Evolutionary conservation across 2,113 vertebrate species (phyloP).

Genomic region (Cyprinodon tularosa): DNA sequence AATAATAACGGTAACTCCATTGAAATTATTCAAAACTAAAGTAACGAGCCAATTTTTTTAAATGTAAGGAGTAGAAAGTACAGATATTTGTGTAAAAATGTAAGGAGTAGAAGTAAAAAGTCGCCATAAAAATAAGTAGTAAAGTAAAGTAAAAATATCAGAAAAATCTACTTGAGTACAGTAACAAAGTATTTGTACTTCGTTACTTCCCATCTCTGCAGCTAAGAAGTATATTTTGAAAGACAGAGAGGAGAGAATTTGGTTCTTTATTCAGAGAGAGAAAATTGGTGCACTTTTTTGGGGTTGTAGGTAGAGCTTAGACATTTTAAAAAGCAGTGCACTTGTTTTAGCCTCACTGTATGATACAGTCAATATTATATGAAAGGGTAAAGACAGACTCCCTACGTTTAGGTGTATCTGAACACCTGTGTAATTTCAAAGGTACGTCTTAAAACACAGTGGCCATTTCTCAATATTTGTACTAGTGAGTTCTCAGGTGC

Average conservation of each 20-base stretch:
- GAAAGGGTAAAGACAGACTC: slow-evolving; percentile 30
- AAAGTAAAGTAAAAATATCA: no score
- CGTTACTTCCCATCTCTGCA: no score
- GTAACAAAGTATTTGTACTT: no score
- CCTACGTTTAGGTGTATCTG: not conserved
- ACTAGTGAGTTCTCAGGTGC: no score
- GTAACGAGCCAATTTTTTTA: no score
- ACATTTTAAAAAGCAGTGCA: slow-evolving; percentile 20
- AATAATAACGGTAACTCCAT: no score
- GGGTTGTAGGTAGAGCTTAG: slow-evolving; percentile 13
- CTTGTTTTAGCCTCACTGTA: slow-evolving; percentile 40
- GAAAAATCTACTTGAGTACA: no score
- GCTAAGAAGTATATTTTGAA: slow-evolving; percentile 46
- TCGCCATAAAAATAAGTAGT: no score
- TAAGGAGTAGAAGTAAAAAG: no score
- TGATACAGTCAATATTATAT: slow-evolving; percentile 40
- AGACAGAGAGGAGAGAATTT: slow-evolving; percentile 39
- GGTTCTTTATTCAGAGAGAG: slow-evolving; percentile 54
- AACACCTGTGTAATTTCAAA: slow-evolving; percentile 17
- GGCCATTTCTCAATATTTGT: slow-evolving; percentile 13
- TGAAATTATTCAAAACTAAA: no score
- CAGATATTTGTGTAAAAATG: no score
- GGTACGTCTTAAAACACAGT: not conserved
- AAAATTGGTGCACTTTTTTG: slow-evolving; percentile 51
- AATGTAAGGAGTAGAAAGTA: no score